Percentiles rank a stretch among this genome's conserved stretches.
Conservation (phyloP, 2,888 invertebrate species). For the Parthenolecanium corni region DNA sequence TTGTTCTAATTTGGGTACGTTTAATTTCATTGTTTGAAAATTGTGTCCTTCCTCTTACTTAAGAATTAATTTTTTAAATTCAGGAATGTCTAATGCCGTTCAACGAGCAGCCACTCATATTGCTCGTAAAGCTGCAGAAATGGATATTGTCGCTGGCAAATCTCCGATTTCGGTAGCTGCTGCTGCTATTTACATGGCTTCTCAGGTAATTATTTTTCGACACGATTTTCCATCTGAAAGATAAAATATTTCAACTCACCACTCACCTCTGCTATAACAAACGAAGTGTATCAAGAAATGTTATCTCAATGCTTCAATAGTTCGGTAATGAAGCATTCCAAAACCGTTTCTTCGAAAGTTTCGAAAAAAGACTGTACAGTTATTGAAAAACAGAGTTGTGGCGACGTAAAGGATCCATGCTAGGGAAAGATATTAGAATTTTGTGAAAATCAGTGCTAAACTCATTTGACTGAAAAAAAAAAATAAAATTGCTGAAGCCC, state of each 20-base stretch:
- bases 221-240: neutral
- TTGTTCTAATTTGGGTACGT: slow-evolving; percentile 73
- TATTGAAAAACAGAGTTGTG: too few relatives aligned
- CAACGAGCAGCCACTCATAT: slow-evolving; percentile 93
- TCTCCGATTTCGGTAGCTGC: slow-evolving; percentile 98
- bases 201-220: slow-evolving; percentile 45
- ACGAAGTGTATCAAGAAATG: too few relatives aligned
- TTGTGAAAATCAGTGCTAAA: too few relatives aligned
- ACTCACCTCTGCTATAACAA: neutral
- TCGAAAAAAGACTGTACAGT: too few relatives aligned
- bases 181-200: slow-evolving; percentile 99
- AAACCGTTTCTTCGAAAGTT: too few relatives aligned
- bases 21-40: slow-evolving; percentile 23
- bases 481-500: too few relatives aligned
- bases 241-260: neutral
- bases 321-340: too few relatives aligned
- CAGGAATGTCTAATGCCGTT: slow-evolving; percentile 68
- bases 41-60: neutral
- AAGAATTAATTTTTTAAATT: slow-evolving; percentile 2
- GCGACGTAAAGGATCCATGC: too few relatives aligned
- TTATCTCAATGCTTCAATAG: too few relatives aligned
- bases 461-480: too few relatives aligned
- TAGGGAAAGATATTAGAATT: too few relatives aligned
- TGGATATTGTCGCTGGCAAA: slow-evolving; percentile 93
- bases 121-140: slow-evolving; percentile 88